Percentiles rank a stretch among this genome's conserved stretches.
These are phyloP conservation scores for Micrastur ruficollis DNA, from an alignment of 2,797 vertebrate species.

Conservation along the genomic window DNA sequence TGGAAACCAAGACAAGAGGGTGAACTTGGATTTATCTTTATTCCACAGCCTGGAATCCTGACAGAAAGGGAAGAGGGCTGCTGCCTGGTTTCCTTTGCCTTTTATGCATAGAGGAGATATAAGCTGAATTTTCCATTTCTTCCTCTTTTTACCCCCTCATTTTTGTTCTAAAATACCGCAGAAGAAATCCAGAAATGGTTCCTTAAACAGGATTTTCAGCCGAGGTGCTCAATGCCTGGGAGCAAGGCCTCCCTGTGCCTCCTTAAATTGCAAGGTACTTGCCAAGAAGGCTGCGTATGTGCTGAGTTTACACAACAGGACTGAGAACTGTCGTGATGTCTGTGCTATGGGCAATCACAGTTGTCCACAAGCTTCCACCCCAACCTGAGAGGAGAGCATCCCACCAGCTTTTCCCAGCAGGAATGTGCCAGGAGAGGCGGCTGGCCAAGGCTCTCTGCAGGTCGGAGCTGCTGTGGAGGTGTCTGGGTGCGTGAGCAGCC, in stretches of 20 bases:
- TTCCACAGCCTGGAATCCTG: neutral
- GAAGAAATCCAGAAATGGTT: neutral
- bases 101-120: neutral
- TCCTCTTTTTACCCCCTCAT: neutral
- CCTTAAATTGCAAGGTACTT: neutral
- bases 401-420: neutral
- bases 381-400: neutral
- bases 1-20: slow-evolving; percentile 13
- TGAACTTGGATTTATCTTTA: slow-evolving; percentile 24
- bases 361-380: neutral
- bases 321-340: neutral
- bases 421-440: neutral
- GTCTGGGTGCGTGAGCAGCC: neutral
- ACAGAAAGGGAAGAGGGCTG: neutral
- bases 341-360: neutral
- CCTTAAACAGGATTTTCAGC: neutral
- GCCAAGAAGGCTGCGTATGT: neutral
- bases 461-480: neutral
- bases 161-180: neutral
- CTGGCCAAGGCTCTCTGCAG: neutral
- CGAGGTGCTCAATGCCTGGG: rapidly evolving
- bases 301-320: rapidly evolving
- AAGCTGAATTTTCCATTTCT: neutral
- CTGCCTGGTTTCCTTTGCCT: slow-evolving; percentile 1
- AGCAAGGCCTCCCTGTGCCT: neutral